phyloP scores from a whole-genome alignment of 2,888 invertebrate genomes.

The Pristionchus maxplancki region DNA sequence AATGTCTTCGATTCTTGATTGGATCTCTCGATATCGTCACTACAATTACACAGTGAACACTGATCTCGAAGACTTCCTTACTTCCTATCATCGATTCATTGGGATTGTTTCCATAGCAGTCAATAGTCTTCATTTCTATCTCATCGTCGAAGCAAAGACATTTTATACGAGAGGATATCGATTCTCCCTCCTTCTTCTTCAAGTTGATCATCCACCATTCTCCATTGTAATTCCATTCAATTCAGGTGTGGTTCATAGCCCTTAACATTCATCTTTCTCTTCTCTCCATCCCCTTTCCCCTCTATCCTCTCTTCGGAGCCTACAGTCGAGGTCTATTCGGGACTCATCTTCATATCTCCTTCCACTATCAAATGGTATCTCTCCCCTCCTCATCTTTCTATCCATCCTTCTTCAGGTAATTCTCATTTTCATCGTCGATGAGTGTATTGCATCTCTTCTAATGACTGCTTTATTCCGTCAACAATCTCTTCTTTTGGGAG shows the following conservation, averaged over 20 bases:
- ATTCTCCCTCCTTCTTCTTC: constrained; percentile 8
- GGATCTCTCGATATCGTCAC: not conserved
- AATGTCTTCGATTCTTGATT: not conserved
- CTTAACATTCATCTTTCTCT: constrained; percentile 28
- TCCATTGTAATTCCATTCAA: no score
- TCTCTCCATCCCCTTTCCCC: constrained; percentile 11
- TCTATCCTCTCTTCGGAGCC: constrained; percentile 44
- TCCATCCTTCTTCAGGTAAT: not conserved
- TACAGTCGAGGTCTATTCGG: constrained; percentile 29
- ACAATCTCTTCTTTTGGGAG: constrained; percentile 20
- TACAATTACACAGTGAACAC: constrained; percentile 19
- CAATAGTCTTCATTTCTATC: constrained; percentile 15
- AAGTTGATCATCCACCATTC: not conserved
- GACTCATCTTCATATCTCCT: not conserved
- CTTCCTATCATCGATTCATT: not conserved
- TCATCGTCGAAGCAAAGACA: not conserved
- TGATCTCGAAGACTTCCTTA: not conserved
- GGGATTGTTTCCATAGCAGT: not conserved
- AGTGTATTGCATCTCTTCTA: constrained; percentile 48
- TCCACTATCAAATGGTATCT: constrained; percentile 44
- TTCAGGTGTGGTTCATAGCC: constrained; percentile 42
- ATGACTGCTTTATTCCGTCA: constrained; percentile 40
- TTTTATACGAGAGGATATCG: constrained; percentile 24
- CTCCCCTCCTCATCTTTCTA: not conserved
- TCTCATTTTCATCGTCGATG: constrained; percentile 35